A percentile compares a stretch with the other conserved stretches of the same genome.
These are phyloP conservation scores for Lacanobia oleracea DNA, from an alignment of 2,888 invertebrate genomes.

Conservation along the genomic window DNA sequence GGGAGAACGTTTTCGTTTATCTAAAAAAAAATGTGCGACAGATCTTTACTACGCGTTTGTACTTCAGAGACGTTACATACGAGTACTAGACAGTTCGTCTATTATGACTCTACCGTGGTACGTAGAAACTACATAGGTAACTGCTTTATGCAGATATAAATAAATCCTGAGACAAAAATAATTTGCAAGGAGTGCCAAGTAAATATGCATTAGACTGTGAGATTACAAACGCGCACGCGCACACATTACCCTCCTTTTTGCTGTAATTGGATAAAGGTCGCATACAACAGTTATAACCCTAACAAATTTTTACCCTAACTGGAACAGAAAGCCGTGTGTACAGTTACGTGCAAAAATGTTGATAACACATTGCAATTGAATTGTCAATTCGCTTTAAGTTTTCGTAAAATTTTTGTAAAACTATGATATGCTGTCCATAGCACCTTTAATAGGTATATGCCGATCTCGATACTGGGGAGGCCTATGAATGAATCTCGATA, in stretches of 20 bases:
- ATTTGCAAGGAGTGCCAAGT: slow-evolving; percentile 44
- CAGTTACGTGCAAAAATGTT: not conserved
- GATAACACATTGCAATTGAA: not conserved
- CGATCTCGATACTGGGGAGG: not conserved
- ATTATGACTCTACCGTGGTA: too few relatives aligned
- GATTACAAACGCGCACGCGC: slow-evolving; percentile 28
- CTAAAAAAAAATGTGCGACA: not conserved
- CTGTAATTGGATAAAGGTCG: slow-evolving; percentile 47
- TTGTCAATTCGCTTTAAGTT: not conserved
- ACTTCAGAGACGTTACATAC: not conserved
- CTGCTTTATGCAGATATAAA: slow-evolving; percentile 23
- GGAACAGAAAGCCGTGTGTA: slow-evolving; percentile 16
- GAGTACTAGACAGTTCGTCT: not conserved
- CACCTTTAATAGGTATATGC: not conserved
- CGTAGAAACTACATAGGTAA: not conserved
- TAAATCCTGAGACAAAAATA: slow-evolving; percentile 39
- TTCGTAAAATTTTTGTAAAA: not conserved
- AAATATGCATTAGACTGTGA: slow-evolving; percentile 36
- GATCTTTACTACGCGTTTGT: not conserved
- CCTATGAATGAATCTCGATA: too few relatives aligned
- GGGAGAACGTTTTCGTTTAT: not conserved
- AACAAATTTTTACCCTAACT: slow-evolving; percentile 28
- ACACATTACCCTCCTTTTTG: slow-evolving; percentile 19
- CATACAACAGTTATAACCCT: slow-evolving; percentile 33
- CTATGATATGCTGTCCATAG: not conserved